Evolutionary conservation across 2,113 vertebrate genomes (phyloP).

Genomic region (Megaceryle maxima): DNA sequence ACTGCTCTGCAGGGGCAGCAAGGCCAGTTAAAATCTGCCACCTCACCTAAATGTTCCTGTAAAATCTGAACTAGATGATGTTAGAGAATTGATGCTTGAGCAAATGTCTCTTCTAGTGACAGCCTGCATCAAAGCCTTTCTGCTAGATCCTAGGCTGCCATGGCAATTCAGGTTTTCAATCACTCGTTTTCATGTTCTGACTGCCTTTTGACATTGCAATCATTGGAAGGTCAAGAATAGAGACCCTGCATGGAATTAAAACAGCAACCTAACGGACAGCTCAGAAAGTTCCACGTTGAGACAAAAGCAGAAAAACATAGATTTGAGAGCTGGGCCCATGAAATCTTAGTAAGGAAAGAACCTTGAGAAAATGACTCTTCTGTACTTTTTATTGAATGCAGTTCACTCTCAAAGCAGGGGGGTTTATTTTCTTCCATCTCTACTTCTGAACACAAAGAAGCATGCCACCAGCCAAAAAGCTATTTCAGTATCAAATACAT

Average conservation of each 20-base stretch:
- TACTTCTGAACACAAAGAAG: neutral
- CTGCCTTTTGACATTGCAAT: conserved; percentile 15
- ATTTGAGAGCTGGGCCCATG: neutral
- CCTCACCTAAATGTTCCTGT: neutral
- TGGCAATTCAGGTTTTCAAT: neutral
- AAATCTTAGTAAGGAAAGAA: neutral
- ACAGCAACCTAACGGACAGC: neutral
- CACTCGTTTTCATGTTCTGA: neutral
- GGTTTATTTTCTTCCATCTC: neutral
- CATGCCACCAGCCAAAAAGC: neutral
- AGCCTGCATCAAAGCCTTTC: neutral
- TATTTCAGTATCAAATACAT: neutral
- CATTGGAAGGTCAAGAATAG: conserved; percentile 16
- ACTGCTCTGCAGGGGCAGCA: too few relatives aligned
- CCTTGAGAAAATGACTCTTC: neutral
- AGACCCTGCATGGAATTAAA: conserved; percentile 4
- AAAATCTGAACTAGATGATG: neutral
- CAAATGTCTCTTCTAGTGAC: neutral
- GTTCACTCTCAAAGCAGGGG: neutral
- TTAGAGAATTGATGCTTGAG: neutral
- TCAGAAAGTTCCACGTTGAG: neutral
- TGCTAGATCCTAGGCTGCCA: neutral
- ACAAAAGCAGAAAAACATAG: neutral
- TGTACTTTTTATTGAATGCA: too few relatives aligned
- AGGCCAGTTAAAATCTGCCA: neutral